Base-by-base conservation (phyloP, 2,888 invertebrate species). In the Sympetrum striolatum region DNA sequence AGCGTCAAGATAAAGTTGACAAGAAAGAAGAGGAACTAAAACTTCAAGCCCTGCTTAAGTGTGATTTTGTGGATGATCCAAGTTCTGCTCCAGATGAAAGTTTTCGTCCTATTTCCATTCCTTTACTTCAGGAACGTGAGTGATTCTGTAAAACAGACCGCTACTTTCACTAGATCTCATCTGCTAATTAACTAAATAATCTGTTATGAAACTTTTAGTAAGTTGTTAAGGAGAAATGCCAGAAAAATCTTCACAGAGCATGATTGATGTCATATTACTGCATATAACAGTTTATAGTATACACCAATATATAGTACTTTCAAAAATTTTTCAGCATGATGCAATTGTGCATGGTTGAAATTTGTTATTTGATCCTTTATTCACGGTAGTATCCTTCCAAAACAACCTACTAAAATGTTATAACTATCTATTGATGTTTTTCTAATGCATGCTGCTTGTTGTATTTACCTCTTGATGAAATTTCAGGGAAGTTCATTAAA, bases 11-110 rank as follows among this genome's bases (percentile, higher is more conserved):
- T 8, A 86, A 60, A 37, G 37, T 86, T 35, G 86, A 86, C 86
- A 86, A 86, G 60, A 86, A 86, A n/a, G 64, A 86, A 39, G 86
- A 86, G 18, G 86, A 86, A n/a, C 86, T 86, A 18, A 86, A 86
- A 31, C 86, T 86, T 60, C 60, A 86, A 37, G 86, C 86, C n/a
- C 60, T 86, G 18, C 58, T 86, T 15, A 86, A 60, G 58, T 86
- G 86, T 22, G 60, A 86, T 86, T 86, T 86, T 86, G 64, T 86
- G 10, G 86, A 86, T 86, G 86, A 86, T 37, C 86, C 86, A 0
- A 60, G 15, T 60, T 60, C n/a, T 64, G 86, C 60, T 37, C 86
- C 86, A n/a, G 86, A 86, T 86, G 86, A 86, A 86, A 86, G 25
- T 12, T 86, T 64, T 64, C 86, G 86, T 12, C 86, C 86, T 14